phyloP scores from a whole-genome alignment of 2,113 vertebrate genomes.

The Lonchura striata region DNA sequence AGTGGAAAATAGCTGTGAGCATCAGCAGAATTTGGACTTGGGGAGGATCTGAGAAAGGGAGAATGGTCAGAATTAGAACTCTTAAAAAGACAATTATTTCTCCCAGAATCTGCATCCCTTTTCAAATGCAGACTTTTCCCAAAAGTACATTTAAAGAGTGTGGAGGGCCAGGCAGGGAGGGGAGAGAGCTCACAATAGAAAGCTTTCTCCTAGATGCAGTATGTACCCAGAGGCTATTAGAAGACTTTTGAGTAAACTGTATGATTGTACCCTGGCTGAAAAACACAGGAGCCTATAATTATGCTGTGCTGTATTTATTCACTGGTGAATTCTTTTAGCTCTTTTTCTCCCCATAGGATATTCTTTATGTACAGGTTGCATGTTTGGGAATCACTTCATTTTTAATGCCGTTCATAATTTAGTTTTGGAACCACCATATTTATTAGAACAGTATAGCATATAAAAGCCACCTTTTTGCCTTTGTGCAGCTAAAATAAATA shows the following conservation, averaged over 20 bases:
- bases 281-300: constrained; percentile 44
- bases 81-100: constrained; percentile 7
- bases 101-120: background rate
- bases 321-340: constrained; percentile 38
- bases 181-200: background rate
- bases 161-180: background rate
- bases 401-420: constrained; percentile 60
- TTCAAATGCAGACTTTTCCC: constrained; percentile 22
- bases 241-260: constrained; percentile 45
- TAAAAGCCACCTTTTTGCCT: constrained; percentile 65
- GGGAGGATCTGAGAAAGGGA: background rate
- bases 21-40: background rate
- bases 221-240: constrained; percentile 46
- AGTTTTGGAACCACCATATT: constrained; percentile 41
- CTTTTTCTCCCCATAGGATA: background rate
- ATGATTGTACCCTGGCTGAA: constrained; percentile 30
- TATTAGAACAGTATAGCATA: constrained; percentile 43
- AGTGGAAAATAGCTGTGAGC: background rate
- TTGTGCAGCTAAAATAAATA: constrained; percentile 68
- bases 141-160: background rate
- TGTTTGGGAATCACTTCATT: constrained; percentile 56
- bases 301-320: constrained; percentile 51
- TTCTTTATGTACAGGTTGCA: constrained; percentile 36
- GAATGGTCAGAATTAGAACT: constrained; percentile 11
- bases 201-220: constrained; percentile 22